Percentiles rank a stretch among this genome's conserved stretches.
Conservation (phyloP, 35 echinoderm and acorn worm genomes). For the Chiridota heheva region DNA sequence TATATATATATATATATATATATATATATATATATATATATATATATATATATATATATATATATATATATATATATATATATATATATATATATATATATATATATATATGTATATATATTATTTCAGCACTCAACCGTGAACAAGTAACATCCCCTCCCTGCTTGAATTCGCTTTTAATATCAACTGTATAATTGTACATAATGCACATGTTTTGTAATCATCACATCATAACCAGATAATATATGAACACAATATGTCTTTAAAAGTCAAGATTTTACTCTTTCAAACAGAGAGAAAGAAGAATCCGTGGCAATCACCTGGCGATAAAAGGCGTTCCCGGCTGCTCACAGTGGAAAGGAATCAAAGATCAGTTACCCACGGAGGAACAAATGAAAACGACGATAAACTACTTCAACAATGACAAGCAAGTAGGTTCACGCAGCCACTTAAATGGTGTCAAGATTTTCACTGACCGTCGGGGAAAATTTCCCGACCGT, state of each 20-base stretch:
- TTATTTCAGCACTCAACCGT: background rate
- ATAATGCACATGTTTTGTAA: background rate
- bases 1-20: no score
- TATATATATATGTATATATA: background rate
- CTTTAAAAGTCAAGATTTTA: background rate
- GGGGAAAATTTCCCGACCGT: no score
- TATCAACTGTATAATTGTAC: background rate
- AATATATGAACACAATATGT: no score
- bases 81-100: no score
- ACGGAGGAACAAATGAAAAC: constrained; percentile 42
- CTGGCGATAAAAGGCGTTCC: constrained; percentile 76
- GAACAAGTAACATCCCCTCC: background rate
- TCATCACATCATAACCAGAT: background rate
- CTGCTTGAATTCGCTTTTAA: background rate
- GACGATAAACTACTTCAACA: constrained; percentile 88
- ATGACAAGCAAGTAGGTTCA: constrained; percentile 75
- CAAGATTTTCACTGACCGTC: no score
- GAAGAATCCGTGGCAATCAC: constrained; percentile 67
- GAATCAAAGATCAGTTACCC: constrained; percentile 48
- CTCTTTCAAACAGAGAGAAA: constrained; percentile 38
- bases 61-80: no score
- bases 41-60: no score
- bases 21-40: no score
- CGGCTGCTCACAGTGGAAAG: constrained; percentile 56
- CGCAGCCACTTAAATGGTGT: background rate